Conservation (phyloP, 1,140 invertebrate genomes). For the Dufourea novaeangliae region DNA sequence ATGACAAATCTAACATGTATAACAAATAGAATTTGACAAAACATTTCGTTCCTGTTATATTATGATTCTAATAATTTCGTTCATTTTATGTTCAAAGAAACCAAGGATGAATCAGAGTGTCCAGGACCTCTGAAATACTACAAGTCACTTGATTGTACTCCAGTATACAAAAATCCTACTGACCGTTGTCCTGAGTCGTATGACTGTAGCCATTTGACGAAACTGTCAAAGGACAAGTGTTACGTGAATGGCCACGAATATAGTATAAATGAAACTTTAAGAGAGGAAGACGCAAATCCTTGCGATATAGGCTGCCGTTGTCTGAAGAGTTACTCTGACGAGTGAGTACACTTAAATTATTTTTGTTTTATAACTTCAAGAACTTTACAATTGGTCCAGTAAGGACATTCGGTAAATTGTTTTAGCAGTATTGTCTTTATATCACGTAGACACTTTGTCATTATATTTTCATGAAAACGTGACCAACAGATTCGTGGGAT, state of each 20-base stretch:
- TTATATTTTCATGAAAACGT: no score
- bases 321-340: not conserved
- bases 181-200: conserved; percentile 63
- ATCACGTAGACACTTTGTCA: no score
- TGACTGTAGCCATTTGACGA: conserved; percentile 51
- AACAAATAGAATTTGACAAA: no score
- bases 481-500: no score
- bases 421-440: no score
- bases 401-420: no score
- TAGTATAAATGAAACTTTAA: conserved; percentile 50
- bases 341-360: conserved; percentile 38
- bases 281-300: conserved; percentile 50
- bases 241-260: conserved; percentile 61
- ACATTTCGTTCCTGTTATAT: no score
- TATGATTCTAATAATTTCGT: no score
- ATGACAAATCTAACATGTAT: no score
- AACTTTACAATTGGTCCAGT: no score
- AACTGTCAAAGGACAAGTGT: conserved; percentile 52
- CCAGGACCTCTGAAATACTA: conserved; percentile 58
- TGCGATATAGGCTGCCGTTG: conserved; percentile 58
- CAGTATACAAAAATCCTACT: conserved; percentile 50
- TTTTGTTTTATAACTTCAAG: no score
- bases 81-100: not conserved
- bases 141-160: conserved; percentile 45
- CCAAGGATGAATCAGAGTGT: conserved; percentile 56